Base-by-base conservation (phyloP, 2,113 vertebrate genomes). In the Halcyon senegalensis region DNA sequence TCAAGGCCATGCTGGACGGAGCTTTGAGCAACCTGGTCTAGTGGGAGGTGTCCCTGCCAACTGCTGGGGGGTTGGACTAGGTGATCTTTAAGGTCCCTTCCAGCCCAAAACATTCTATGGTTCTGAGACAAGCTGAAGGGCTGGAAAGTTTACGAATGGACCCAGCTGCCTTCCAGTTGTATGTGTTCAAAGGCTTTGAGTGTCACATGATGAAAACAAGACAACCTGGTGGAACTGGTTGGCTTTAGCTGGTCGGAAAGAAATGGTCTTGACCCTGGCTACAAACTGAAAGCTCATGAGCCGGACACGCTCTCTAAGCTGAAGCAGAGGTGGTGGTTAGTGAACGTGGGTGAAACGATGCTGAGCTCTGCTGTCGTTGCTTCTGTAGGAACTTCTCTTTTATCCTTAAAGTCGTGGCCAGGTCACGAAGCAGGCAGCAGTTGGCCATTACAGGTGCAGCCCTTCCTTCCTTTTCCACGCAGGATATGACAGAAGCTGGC, bases 351-450 rank as follows among this genome's bases (percentile, higher is more conserved):
- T 39, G 66, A 44, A 44, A 16, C 1, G 3, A 21, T 13, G 33
- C 62, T 59, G 37, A 15, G 68, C 8, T 14, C 27, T 30, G 48
- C 55, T 55, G 51, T 16, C 15, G 2, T n/a, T 33, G 41, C 48
- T 62, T 50, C 46, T 23, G 24, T 27, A 18, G 31, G 3, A 4
- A 13, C 64, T 76, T 25, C 18, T 79, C 15, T 35, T n/a, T 14
- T 8, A 5, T 24, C 35, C 14, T 7, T 46, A 50, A 46, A 11
- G 56, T 16, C 33, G 2, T 10, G 72, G 23, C 53, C 33, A 41
- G n/a, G 4, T 9, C 2, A 2, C 5, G 46, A 33, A 9, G 5
- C 27, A 16, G 46, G 13, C 33, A 5, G 43, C 9, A 13, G 33
- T 3, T 41, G 74, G 19, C 21, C 55, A 5, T 50, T 23, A 20